Evolutionary conservation across 1,140 invertebrate genomes (phyloP).

Genomic region (Aricia agestis): DNA sequence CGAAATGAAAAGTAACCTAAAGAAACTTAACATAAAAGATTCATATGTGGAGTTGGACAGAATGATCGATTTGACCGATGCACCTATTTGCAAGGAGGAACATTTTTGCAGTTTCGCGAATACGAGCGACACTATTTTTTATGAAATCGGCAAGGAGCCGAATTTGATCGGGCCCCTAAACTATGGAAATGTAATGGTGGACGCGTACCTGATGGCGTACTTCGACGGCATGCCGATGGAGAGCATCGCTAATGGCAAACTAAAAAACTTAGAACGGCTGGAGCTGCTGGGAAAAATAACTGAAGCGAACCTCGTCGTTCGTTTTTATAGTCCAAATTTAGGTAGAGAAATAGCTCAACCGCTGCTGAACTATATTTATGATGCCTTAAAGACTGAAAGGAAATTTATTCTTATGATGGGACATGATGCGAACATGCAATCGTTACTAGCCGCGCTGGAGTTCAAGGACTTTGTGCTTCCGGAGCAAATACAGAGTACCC

Average conservation of each 20-base stretch:
- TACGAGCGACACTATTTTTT: slow-evolving; percentile 38
- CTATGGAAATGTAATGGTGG: slow-evolving; percentile 47
- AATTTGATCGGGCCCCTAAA: slow-evolving; percentile 47
- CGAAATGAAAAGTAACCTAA: slow-evolving; percentile 45
- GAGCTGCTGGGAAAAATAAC: slow-evolving; percentile 43
- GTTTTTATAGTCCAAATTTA: slow-evolving; percentile 39
- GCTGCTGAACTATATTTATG: slow-evolving; percentile 43
- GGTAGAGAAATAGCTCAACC: slow-evolving; percentile 46
- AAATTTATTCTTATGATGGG: slow-evolving; percentile 37
- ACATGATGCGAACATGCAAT: slow-evolving; percentile 47
- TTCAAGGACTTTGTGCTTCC: slow-evolving; percentile 37
- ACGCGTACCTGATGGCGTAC: slow-evolving; percentile 60
- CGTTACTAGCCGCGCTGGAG: slow-evolving; percentile 28
- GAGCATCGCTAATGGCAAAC: slow-evolving; percentile 53
- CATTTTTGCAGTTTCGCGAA: slow-evolving; percentile 43
- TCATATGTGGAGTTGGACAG: slow-evolving; percentile 42
- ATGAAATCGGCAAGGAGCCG: slow-evolving; percentile 45
- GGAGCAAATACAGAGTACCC: slow-evolving; percentile 41
- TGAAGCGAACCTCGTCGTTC: slow-evolving; percentile 50
- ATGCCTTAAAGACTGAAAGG: slow-evolving; percentile 30
- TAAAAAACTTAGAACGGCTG: slow-evolving; percentile 40
- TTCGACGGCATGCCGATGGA: slow-evolving; percentile 48
- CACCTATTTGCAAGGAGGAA: slow-evolving; percentile 40
- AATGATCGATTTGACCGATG: slow-evolving; percentile 49
- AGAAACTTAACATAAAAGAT: slow-evolving; percentile 36